A percentile compares a stretch with the other conserved stretches of the same genome.
These are phyloP conservation scores for Tapera naevia DNA, from an alignment of 2,797 vertebrate species.

Conservation along the genomic window DNA sequence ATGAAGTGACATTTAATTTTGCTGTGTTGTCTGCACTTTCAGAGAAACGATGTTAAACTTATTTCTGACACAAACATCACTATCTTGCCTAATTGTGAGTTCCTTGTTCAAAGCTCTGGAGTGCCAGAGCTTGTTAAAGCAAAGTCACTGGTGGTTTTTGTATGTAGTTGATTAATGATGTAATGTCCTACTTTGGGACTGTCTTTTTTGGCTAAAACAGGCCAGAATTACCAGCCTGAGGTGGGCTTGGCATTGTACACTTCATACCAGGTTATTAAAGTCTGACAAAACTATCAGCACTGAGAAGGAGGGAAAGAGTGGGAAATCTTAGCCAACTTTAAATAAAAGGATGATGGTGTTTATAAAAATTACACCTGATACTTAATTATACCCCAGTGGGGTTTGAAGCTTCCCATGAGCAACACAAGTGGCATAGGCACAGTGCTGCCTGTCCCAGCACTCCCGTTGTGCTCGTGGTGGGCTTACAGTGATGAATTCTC, in stretches of 20 bases:
- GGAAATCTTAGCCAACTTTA: neutral
- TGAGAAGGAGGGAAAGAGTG: neutral
- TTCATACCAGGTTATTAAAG: neutral
- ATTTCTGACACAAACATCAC: neutral
- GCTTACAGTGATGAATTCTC: neutral
- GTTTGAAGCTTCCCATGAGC: neutral
- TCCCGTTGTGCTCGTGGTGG: neutral
- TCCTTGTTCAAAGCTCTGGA: neutral
- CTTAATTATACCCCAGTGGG: neutral
- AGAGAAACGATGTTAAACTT: neutral
- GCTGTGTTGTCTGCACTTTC: neutral
- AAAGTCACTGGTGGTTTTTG: neutral
- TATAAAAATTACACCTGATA: neutral
- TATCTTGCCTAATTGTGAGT: rapidly evolving
- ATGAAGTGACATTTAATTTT: neutral
- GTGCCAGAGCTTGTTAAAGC: neutral
- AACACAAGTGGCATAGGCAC: rapidly evolving
- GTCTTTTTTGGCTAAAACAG: neutral
- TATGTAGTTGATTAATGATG: neutral
- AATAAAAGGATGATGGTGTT: neutral
- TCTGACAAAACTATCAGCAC: neutral
- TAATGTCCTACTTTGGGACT: neutral
- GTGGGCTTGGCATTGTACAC: neutral
- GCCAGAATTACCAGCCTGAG: neutral
- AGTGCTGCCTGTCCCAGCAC: neutral